phyloP scores from a whole-genome alignment of 2,113 vertebrate genomes.

The Macrotus californicus region DNA sequence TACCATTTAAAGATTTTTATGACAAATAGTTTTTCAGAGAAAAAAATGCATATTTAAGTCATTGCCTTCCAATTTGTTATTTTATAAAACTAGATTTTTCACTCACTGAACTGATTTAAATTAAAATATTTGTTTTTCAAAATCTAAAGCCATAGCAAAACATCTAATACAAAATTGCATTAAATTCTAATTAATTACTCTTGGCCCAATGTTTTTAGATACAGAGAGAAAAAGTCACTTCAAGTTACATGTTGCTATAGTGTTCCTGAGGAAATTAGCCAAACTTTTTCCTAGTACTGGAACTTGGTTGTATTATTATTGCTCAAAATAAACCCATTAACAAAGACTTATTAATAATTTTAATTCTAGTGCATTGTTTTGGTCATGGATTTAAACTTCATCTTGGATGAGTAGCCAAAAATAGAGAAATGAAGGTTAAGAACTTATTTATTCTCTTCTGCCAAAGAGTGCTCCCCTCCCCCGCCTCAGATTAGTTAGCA shows the following conservation, averaged over 20 bases:
- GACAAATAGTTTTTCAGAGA: neutral
- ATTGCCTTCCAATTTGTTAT: neutral
- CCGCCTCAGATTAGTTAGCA: neutral
- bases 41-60: constrained; percentile 19
- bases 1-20: neutral
- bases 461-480: neutral
- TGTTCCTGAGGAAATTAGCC: constrained; percentile 9
- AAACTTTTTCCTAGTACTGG: neutral
- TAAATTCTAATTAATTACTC: neutral
- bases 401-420: neutral
- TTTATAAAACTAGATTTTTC: constrained; percentile 28
- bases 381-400: neutral
- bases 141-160: constrained; percentile 26
- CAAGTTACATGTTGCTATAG: neutral
- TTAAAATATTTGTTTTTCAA: neutral
- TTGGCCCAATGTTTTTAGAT: neutral
- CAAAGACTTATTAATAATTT: neutral
- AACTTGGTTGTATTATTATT: constrained; percentile 26
- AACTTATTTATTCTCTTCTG: neutral
- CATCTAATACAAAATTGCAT: neutral
- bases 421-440: neutral
- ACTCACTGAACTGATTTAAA: neutral
- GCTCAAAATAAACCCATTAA: constrained; percentile 10
- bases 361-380: neutral
- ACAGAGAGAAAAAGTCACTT: neutral